Base-by-base conservation (phyloP, 2,797 vertebrate genomes). In the Characodon lateralis region DNA sequence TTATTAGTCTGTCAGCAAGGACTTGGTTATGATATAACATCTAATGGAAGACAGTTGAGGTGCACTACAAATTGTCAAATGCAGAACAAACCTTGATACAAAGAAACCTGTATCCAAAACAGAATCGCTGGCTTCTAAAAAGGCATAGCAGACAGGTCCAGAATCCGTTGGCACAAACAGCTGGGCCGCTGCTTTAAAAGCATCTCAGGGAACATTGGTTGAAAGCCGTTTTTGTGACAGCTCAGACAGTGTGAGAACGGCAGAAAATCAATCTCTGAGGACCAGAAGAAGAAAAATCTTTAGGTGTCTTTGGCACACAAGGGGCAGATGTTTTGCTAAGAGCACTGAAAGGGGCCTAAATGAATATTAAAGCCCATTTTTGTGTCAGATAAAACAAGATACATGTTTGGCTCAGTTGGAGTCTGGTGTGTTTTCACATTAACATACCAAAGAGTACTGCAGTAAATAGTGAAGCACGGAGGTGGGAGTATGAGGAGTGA, bases 401-500 rank as follows among this genome's bases (percentile, higher is more conserved):
- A 41, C 24, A 56, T 43, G 41, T 65, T 55, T 4, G 50, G 39
- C 61, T 39, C n/a, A 71, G 0, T 55, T 22, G 2, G 26, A 28
- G 1, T 24, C 0, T 10, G 6, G 39, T 16, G 28, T 13, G 4
- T 48, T 81, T 48, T 0, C 3, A 69, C 41, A 66, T 18, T 41
- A 71, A 63, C 26, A 7, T 63, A 51, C 51, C 31, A 51, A 20
- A 43, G 28, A 68, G 16, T 43, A 58, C 8, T 46, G 28, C 41
- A n/a, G 65, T 35, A 51, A 53, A 58, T 43, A 73, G 39, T 56
- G 59, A 72, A 72, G 31, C 74, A 70, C 6, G 20, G 77, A 31
- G 71, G 74, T 48, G 28, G 55, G 18, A 70, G 73, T 69, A 24
- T 76, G 35, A 79, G 35, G 73, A 78, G 20, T 13, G 55, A 70